Base-by-base conservation (phyloP, 2,113 vertebrate species). In the Stegastes partitus region DNA sequence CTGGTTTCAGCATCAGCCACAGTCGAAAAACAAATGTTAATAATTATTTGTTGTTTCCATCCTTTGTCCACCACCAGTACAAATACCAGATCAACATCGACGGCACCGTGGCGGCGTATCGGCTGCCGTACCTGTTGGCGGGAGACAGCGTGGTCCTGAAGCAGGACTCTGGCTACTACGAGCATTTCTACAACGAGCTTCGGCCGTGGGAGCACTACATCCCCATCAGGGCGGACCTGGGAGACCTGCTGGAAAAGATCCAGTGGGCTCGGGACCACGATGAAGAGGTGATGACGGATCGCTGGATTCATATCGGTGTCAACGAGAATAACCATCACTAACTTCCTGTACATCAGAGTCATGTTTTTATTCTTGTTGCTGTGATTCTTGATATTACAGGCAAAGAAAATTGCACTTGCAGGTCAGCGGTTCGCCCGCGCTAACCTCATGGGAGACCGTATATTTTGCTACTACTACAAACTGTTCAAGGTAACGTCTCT, bases 21-120 rank as follows among this genome's bases (percentile, higher is more conserved):
- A 45, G 4, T 49, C 7, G 8, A 42, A 42, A 42, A 16, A 1
- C 34, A 10, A n/a, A n/a, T 2, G 2, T 28, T 34, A 3, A 7
- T 51, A 21, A 15, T 8, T 14, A 4, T 4, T 19, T 58, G 11
- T 6, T 8, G 54, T 21, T 9, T 75, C 14, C 55, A 2, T 23
- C 67, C 11, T 25, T 3, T 68, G 12, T 76, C 55, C 68, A 23
- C 34, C 64, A 55, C 4, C 94, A 99, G 98, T 97, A 97, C 83
- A 99, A 99, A 80, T 99, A 99, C 50, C 98, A 99, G 85, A 97
- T 99, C 87, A 99, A 99, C 85, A 83, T 99, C 0, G 98, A 99
- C 8, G 98, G 98, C 81, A 99, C 98, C 0, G 98, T 99, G 45
- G 98, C 98, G 9, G 98, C 98, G 0, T 99, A 99, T 75, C 93